These are phyloP conservation scores for Leucoptera coffeella DNA, from an alignment of 2,888 invertebrate genomes.

Conservation along the genomic window DNA sequence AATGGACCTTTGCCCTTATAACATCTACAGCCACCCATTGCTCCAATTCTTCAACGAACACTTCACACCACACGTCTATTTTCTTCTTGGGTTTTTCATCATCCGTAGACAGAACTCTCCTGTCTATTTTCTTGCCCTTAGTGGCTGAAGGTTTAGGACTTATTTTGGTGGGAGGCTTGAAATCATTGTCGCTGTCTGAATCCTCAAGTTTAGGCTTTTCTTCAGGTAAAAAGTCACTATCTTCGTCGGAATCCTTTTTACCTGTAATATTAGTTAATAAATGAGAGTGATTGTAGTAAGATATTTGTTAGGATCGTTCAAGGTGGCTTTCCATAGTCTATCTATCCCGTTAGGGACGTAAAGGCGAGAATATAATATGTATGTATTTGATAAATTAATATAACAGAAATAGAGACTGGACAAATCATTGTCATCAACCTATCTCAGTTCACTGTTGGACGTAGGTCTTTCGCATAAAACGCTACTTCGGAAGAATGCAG, in stretches of 20 bases:
- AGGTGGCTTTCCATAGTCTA: too few species aligned
- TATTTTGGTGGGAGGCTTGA: slow-evolving; percentile 22
- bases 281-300: too few species aligned
- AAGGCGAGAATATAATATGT: too few species aligned
- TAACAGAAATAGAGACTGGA: too few species aligned
- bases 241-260: slow-evolving; percentile 25
- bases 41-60: slow-evolving; percentile 78
- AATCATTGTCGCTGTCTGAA: slow-evolving; percentile 29
- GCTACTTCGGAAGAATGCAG: too few species aligned
- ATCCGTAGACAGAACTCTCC: slow-evolving; percentile 58
- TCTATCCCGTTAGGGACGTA: too few species aligned
- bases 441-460: too few species aligned
- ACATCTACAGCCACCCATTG: slow-evolving; percentile 87
- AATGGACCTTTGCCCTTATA: slow-evolving; percentile 66
- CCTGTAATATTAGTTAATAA: too few species aligned
- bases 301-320: too few species aligned
- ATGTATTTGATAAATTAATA: too few species aligned
- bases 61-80: slow-evolving; percentile 78
- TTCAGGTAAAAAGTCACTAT: slow-evolving; percentile 45
- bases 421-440: too few species aligned
- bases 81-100: slow-evolving; percentile 44
- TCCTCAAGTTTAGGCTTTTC: slow-evolving; percentile 14
- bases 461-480: too few species aligned
- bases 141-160: slow-evolving; percentile 17
- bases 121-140: slow-evolving; percentile 46